Base-by-base conservation (phyloP, 2,888 invertebrate species). In the Scaptodrosophila latifasciaeformis region DNA sequence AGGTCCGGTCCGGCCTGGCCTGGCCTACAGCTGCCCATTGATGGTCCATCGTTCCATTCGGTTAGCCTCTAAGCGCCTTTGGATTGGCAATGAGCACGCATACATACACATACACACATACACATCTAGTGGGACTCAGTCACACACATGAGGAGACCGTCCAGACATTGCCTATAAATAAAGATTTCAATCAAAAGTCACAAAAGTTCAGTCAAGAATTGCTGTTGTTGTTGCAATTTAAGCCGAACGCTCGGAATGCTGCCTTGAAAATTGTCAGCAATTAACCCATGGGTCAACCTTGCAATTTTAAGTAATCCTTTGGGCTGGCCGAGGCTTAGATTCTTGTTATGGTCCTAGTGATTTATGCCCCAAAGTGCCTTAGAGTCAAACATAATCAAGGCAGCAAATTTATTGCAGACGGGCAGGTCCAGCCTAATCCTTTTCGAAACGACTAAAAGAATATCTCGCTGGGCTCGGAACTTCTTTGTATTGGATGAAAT, bases 381-480 rank as follows among this genome's bases (percentile, higher is more conserved):
- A 56, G 59, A 71, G 78, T 68, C 70, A 70, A 64, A 65, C 70
- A 72, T 66, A 72, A 79, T 75, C 80, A 70, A 70, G 55, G 45
- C 57, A 31, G 61, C 37, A 54, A 64, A 72, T 68, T 63, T 67
- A 61, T 62, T 48, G n/a, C 48, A 44, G 45, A 49, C 44, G 31
- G 34, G 47, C 44, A 53, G 9, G 17, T 48, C 15, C 29, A 37
- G 21, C 18, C 39, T 39, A 17, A 39, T 39, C 5, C 19, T 31
- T 24, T 24, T 7, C 24, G 7, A 24, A 24, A 24, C 50, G 24
- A 24, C 24, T 24, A 7, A 24, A 24, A 24, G 24, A 24, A 7
- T 7, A 24, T 24, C 24, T 24, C n/a, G 24, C 3, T 24, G 24
- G 4, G 24, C n/a, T 24, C 24, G 24, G 24, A 7, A 24, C 52